Evolutionary conservation across 2,797 vertebrate species (phyloP), one percentile per base, ranked within the genome.

Genomic region (Myotis pilosus): DNA sequence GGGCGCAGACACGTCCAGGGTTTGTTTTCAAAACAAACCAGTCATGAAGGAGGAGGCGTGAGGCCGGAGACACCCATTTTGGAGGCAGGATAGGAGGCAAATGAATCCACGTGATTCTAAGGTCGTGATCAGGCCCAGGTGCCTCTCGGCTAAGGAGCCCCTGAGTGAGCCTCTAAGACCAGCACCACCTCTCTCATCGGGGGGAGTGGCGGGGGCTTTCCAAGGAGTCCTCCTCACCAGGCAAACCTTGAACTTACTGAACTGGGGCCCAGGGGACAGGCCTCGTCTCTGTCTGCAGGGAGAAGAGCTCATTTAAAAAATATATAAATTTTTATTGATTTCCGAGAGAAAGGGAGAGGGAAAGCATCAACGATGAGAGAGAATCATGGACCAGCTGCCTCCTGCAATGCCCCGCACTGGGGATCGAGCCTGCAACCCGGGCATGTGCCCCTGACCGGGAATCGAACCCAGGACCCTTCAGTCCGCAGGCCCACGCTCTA

Each of bases 51-150:
- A 72, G 0, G 5, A 16, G 44, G 9, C 22, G 12, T 9, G 55
- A 84, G 60, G 72, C 23, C 66, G 51, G 87, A 81, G 55, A 62
- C 76, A 28, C 25, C 33, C 9, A 0, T 11, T 30, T 4, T n/a
- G 44, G 84, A 60, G 57, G 23, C 6, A 28, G 5, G 19, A 2
- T 6, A 15, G 13, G 33, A 17, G 2, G 36, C 69, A 6, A 79
- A 5, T 8, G 22, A 17, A 16, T 6, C 10, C 36, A 13, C 4
- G 68, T 4, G 62, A 60, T 12, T 41, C 83, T 19, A 6, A 9
- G 0, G 5, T 41, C 28, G 0, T 6, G 17, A 33, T 2, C 4
- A 49, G 6, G 17, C 15, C 0, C 3, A 0, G 1, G 0, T 6
- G 28, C 36, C 2, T 53, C 66, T 38, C 1, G 3, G 25, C 19